These are phyloP conservation scores for Phrixothrix hirtus DNA, from an alignment of 2,888 invertebrate species.

Conservation along the genomic window DNA sequence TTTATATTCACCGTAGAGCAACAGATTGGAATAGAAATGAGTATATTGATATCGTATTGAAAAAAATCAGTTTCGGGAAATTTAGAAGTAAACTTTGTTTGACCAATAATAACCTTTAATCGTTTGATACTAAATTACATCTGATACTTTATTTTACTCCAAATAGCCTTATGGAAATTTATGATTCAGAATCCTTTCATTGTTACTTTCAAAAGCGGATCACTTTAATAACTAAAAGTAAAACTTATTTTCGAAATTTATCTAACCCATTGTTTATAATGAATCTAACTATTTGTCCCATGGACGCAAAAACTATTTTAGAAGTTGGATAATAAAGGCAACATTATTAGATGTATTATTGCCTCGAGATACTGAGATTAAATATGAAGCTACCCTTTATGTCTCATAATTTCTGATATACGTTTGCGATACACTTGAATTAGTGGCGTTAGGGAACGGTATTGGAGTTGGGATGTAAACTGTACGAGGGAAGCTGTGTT, in stretches of 20 bases:
- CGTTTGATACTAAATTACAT: slow-evolving; percentile 10
- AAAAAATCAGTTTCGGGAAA: no score
- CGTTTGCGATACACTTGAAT: slow-evolving; percentile 10
- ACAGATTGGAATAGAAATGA: no score
- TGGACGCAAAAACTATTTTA: slow-evolving; percentile 6
- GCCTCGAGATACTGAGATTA: slow-evolving; percentile 8
- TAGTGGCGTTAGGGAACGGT: slow-evolving; percentile 8
- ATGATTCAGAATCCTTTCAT: slow-evolving; percentile 43
- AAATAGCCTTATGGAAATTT: slow-evolving; percentile 42
- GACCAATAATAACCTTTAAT: slow-evolving; percentile 18
- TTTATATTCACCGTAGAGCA: no score
- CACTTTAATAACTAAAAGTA: slow-evolving; percentile 34
- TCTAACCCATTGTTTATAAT: slow-evolving; percentile 24
- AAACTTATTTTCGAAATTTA: slow-evolving; percentile 30
- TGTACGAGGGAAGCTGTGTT: slow-evolving; percentile 9
- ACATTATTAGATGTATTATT: slow-evolving; percentile 5
- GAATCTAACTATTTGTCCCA: slow-evolving; percentile 4
- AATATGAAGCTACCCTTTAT: slow-evolving; percentile 13
- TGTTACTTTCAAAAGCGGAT: slow-evolving; percentile 39
- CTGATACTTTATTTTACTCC: slow-evolving; percentile 13
- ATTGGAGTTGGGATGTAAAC: slow-evolving; percentile 9
- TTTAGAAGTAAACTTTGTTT: no score
- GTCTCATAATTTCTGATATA: slow-evolving; percentile 15
- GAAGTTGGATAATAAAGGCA: slow-evolving; percentile 9
- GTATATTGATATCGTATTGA: no score